These are phyloP conservation scores for Thymelicus acteon DNA, from an alignment of 2,888 invertebrate genomes.

Conservation along the genomic window DNA sequence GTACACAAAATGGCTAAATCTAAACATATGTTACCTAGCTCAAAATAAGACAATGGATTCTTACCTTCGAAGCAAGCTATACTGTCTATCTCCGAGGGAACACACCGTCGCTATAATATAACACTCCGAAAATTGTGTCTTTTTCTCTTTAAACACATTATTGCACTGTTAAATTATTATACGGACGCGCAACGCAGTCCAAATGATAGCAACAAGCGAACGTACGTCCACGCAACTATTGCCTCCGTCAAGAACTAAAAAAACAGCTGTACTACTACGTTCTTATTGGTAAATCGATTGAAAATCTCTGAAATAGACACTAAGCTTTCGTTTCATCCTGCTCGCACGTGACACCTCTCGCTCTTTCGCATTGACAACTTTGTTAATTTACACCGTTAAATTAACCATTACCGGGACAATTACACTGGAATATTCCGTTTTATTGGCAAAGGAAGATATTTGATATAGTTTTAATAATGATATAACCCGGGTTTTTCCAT, in stretches of 20 bases:
- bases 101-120: conserved; percentile 83
- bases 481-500: conserved; percentile 45
- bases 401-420: conserved; percentile 18
- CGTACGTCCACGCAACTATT: conserved; percentile 61
- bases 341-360: conserved; percentile 56
- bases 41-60: conserved; percentile 56
- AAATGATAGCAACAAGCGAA: conserved; percentile 59
- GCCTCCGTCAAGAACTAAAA: conserved; percentile 69
- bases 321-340: conserved; percentile 55
- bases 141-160: conserved; percentile 84
- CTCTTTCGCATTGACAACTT: conserved; percentile 52
- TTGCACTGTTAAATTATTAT: conserved; percentile 77
- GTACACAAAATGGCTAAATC: conserved; percentile 46
- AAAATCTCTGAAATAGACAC: conserved; percentile 63
- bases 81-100: conserved; percentile 69
- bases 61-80: conserved; percentile 75
- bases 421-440: conserved; percentile 41
- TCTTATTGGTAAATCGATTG: conserved; percentile 83
- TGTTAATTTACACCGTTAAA: conserved; percentile 22
- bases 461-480: conserved; percentile 39
- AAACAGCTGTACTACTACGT: conserved; percentile 74
- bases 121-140: conserved; percentile 81
- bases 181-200: conserved; percentile 77
- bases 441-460: conserved; percentile 32
- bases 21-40: conserved; percentile 61